Evolutionary conservation across 2,113 vertebrate species (phyloP).

Genomic region (Tenebrosternarchus preto): DNA sequence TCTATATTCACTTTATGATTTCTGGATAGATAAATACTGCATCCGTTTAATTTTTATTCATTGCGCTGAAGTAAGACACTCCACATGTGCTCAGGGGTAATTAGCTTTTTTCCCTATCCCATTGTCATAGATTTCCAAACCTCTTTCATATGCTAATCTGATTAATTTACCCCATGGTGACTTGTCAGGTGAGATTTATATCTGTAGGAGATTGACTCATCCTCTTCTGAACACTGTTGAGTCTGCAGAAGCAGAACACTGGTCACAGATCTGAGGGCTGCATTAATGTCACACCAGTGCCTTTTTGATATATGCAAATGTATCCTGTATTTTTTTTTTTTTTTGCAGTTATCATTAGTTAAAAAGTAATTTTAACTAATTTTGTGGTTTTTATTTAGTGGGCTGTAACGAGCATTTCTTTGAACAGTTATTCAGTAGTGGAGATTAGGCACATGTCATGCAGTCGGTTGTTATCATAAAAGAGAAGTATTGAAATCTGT

Average conservation of each 20-base stretch:
- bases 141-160: conserved; percentile 70
- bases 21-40: not conserved
- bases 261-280: conserved; percentile 63
- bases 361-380: not conserved
- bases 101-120: conserved; percentile 54
- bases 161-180: conserved; percentile 66
- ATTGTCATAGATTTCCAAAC: conserved; percentile 46
- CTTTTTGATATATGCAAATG: not conserved
- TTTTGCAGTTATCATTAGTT: no score
- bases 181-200: conserved; percentile 69
- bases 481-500: not conserved
- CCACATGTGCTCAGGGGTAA: conserved; percentile 63
- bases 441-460: not conserved
- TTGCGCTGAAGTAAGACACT: conserved; percentile 39
- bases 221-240: conserved; percentile 48
- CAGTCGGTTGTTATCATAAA: not conserved
- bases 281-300: conserved; percentile 35
- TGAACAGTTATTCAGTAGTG: not conserved
- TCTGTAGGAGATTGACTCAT: conserved; percentile 61
- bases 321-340: not conserved
- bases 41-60: not conserved
- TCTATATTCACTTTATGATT: not conserved
- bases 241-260: conserved; percentile 56
- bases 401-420: not conserved
- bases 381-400: not conserved